Evolutionary conservation across 2,113 vertebrate species (phyloP), one percentile per base, ranked within the genome.

Genomic region (Psilopsiagon aymara): DNA sequence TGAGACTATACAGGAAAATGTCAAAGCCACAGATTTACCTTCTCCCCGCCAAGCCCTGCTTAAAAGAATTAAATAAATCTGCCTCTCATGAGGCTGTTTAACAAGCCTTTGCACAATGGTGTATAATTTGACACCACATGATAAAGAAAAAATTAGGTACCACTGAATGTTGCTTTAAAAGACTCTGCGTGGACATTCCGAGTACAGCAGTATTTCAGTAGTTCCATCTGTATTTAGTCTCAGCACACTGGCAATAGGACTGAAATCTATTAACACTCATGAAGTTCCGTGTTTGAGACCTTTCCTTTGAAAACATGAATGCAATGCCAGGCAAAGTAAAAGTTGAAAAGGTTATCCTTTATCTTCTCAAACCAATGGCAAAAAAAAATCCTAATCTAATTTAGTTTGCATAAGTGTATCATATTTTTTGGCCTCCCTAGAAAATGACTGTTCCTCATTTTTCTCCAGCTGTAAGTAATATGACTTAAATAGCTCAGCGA

Each of bases 401-500:
- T 86, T 90, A 85, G 43, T 92, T 90, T 96, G 68, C 35, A 91
- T 93, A 69, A 81, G 47, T 90, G 39, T 91, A 88, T 92, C 44
- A 0, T 86, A 81, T 83, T 86, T 94, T 94, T 90, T 94, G 52
- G 49, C 49, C 59, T 95, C 62, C 29, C 37, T 94, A 94, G 75
- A 96, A 90, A 96, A 92, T 96, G 76, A 94, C 77, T 94, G 59
- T 92, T 94, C 55, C 84, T 96, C 91, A 93, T 97, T 97, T 95
- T 82, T 89, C 89, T 88, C 90, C 96, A 97, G 95, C 96, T 97
- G 95, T 97, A 97, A 97, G 90, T 97, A 98, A 94, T 96, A 96
- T 59, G 59, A 96, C 70, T 96, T 97, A 96, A 96, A 97, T 96
- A 95, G 88, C 71, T 94, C 92, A 94, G 86, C 91, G 90, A 96